These are phyloP conservation scores for Eupithecia inturbata DNA, from an alignment of 2,888 invertebrate species.

Conservation along the genomic window DNA sequence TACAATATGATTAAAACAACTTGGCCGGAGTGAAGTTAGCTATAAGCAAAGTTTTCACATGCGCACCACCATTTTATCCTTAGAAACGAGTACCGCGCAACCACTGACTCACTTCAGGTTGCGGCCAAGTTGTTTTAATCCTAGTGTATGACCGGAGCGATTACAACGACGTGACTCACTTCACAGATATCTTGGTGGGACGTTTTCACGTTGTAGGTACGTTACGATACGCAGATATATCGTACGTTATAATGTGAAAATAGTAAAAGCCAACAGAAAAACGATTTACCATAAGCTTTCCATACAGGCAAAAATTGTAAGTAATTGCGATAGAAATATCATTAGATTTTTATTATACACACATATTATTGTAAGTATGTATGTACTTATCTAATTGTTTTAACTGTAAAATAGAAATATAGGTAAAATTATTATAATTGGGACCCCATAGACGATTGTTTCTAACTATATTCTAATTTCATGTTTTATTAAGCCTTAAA, in stretches of 20 bases:
- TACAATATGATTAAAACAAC: no score
- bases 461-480: not conserved
- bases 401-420: not conserved
- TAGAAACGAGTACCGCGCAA: no score
- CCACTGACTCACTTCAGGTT: no score
- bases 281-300: not conserved
- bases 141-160: no score
- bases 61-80: no score
- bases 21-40: not conserved
- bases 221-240: not conserved
- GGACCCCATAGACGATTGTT: not conserved
- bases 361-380: not conserved
- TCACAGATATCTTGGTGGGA: not conserved
- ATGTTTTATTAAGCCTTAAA: not conserved
- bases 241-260: not conserved
- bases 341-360: not conserved
- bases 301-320: not conserved
- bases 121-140: no score
- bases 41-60: no score
- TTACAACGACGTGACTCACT: not conserved
- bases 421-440: not conserved
- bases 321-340: not conserved
- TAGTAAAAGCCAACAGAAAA: not conserved
- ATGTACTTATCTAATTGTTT: not conserved
- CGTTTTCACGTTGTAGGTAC: conserved; percentile 3